Conservation (phyloP, 2,113 vertebrate genomes). For the Hypomesus transpacificus region DNA sequence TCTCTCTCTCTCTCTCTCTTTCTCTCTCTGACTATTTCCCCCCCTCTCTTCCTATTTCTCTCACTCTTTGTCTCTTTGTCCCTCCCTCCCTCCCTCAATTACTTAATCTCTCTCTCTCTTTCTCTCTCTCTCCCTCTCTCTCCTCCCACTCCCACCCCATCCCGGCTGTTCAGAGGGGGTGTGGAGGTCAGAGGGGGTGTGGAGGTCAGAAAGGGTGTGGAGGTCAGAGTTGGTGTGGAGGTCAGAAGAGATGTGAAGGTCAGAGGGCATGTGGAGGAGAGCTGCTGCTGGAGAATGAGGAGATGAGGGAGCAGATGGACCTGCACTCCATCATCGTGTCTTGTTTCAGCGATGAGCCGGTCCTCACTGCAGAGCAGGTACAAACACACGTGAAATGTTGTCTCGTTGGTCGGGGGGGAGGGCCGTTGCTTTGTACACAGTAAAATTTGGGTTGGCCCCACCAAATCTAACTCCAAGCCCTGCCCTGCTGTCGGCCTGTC, state of each 20-base stretch:
- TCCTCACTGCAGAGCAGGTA: slow-evolving; percentile 96
- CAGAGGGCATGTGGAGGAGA: no score
- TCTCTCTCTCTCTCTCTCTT: slow-evolving; percentile 1
- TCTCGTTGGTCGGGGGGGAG: neutral
- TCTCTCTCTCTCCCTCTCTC: neutral
- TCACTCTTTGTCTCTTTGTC: slow-evolving; percentile 1
- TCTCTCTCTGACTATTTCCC: slow-evolving; percentile 1
- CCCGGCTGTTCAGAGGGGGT: neutral
- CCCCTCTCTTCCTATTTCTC: slow-evolving; percentile 26
- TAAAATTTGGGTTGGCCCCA: neutral
- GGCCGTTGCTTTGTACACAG: no score
- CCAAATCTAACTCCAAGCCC: neutral
- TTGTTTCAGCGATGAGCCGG: slow-evolving; percentile 85
- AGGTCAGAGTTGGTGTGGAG: no score
- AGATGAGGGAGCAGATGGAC: slow-evolving; percentile 92
- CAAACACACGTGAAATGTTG: no score
- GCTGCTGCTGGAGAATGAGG: slow-evolving; percentile 84
- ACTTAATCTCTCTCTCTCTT: slow-evolving; percentile 1
- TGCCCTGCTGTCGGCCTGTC: neutral
- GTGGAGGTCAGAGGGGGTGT: no score
- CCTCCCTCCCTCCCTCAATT: no score
- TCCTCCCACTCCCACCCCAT: neutral
- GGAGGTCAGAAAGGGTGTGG: no score
- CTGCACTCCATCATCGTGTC: slow-evolving; percentile 96
- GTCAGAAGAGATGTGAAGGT: no score